A percentile compares a stretch with the other conserved stretches of the same genome.
These are phyloP conservation scores for Polydrusus cervinus DNA, from an alignment of 2,888 invertebrate genomes.

Conservation along the genomic window DNA sequence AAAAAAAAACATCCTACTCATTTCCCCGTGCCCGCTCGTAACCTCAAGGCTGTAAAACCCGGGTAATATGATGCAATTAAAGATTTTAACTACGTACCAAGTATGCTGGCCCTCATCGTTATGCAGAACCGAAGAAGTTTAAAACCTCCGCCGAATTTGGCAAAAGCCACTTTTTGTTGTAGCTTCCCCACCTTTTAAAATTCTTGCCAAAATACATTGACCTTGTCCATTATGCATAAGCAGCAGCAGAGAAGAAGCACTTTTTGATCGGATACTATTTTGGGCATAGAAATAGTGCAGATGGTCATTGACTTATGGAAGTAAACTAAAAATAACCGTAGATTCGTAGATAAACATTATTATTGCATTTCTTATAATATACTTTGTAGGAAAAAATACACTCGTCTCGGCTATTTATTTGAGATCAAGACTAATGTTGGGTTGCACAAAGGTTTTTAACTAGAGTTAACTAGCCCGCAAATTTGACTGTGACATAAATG, in stretches of 20 bases:
- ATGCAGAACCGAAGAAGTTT: slow-evolving; percentile 52
- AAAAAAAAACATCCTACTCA: background rate
- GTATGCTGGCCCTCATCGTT: slow-evolving; percentile 47
- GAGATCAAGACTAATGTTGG: too few relatives aligned
- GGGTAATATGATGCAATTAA: slow-evolving; percentile 38
- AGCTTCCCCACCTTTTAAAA: slow-evolving; percentile 51
- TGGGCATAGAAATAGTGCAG: slow-evolving; percentile 51
- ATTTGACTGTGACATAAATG: too few relatives aligned
- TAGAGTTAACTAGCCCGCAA: too few relatives aligned
- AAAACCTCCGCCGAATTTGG: slow-evolving; percentile 53
- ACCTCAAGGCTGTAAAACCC: slow-evolving; percentile 24
- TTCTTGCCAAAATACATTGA: slow-evolving; percentile 56
- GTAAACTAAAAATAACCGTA: background rate
- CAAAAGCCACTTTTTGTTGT: slow-evolving; percentile 55
- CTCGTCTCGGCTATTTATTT: too few relatives aligned
- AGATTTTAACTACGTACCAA: slow-evolving; percentile 44
- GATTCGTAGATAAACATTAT: background rate
- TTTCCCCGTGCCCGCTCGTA: slow-evolving; percentile 1
- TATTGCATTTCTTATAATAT: slow-evolving; percentile 5
- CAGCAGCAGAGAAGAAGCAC: slow-evolving; percentile 39
- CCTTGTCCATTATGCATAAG: slow-evolving; percentile 54
- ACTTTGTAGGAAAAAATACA: too few relatives aligned
- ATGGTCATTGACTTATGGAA: slow-evolving; percentile 46
- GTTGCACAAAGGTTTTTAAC: too few relatives aligned
- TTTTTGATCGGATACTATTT: slow-evolving; percentile 43